These are phyloP conservation scores for Melanogrammus aeglefinus DNA, from an alignment of 2,797 vertebrate species.

Conservation along the genomic window DNA sequence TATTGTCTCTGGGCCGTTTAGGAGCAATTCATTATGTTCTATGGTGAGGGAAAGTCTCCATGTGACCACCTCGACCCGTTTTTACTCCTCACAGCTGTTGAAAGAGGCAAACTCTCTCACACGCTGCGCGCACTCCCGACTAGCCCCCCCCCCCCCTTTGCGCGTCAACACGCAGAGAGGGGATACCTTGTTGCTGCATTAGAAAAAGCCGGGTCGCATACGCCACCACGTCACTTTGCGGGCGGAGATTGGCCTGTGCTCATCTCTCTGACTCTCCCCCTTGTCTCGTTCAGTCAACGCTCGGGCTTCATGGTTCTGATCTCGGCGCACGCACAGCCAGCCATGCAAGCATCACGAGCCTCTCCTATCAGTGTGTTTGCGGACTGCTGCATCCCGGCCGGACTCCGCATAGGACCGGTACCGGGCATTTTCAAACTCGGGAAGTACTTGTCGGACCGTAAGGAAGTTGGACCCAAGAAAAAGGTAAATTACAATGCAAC, in stretches of 20 bases:
- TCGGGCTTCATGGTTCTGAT: constrained; percentile 78
- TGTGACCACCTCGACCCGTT: constrained; percentile 92
- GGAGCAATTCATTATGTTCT: constrained; percentile 92
- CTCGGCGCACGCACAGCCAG: constrained; percentile 71
- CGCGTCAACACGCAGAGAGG: constrained; percentile 76
- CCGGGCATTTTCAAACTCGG: constrained; percentile 93
- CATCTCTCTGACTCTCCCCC: constrained; percentile 62
- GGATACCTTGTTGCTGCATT: constrained; percentile 76
- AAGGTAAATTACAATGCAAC: constrained; percentile 75
- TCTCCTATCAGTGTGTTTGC: constrained; percentile 86
- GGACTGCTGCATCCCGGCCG: constrained; percentile 90
- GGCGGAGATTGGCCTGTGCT: constrained; percentile 88
- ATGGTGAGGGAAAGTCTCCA: constrained; percentile 97
- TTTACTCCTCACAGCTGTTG: constrained; percentile 87
- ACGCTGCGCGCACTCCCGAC: constrained; percentile 74
- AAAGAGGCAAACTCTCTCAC: constrained; percentile 93
- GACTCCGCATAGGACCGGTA: constrained; percentile 86
- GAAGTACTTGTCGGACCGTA: constrained; percentile 94
- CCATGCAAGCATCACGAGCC: constrained; percentile 84
- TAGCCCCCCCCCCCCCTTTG: constrained; percentile 37
- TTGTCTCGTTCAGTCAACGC: constrained; percentile 68
- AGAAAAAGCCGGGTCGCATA: constrained; percentile 87
- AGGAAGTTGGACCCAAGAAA: constrained; percentile 91
- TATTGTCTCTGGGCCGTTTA: constrained; percentile 95
- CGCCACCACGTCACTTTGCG: constrained; percentile 85